Evolutionary conservation across 2,797 vertebrate species (phyloP).

Genomic region (Chaenodraco wilsoni): DNA sequence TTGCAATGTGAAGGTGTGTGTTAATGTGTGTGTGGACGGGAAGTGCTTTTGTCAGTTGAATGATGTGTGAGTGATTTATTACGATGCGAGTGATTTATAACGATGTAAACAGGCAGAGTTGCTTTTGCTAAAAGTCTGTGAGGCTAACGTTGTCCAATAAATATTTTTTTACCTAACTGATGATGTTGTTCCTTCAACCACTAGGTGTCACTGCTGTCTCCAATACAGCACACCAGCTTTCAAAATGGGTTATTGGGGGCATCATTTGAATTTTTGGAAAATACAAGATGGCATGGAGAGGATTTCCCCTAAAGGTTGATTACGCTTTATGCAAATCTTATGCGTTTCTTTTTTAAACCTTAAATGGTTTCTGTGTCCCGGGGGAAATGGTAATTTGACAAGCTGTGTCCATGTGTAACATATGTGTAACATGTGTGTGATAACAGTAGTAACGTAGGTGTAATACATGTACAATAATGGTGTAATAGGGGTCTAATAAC

Average conservation of each 20-base stretch:
- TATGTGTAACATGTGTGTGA: too few relatives aligned
- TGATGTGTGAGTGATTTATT: slow-evolving; percentile 36
- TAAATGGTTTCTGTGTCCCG: too few relatives aligned
- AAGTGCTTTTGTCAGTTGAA: slow-evolving; percentile 9
- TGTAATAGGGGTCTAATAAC: too few relatives aligned
- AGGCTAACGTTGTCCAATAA: slow-evolving; percentile 68
- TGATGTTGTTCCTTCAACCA: slow-evolving; percentile 46
- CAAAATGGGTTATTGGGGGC: neutral
- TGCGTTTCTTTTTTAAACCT: neutral
- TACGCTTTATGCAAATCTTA: neutral
- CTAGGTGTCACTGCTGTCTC: slow-evolving; percentile 56
- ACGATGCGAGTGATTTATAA: slow-evolving; percentile 21
- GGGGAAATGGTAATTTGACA: too few relatives aligned
- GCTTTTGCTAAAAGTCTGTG: slow-evolving; percentile 35
- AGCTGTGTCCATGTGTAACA: too few relatives aligned
- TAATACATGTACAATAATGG: too few relatives aligned
- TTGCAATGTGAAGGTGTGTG: slow-evolving; percentile 27
- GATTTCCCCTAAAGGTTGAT: too few relatives aligned
- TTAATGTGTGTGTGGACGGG: slow-evolving; percentile 6
- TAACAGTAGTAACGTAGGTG: too few relatives aligned
- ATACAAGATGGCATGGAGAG: neutral
- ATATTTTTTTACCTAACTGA: slow-evolving; percentile 73
- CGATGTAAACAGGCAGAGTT: slow-evolving; percentile 7
- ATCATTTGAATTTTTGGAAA: slow-evolving; percentile 2
- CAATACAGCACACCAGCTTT: neutral